phyloP scores from a whole-genome alignment of 2,797 vertebrate species.

The Sebastes iracundus region DNA sequence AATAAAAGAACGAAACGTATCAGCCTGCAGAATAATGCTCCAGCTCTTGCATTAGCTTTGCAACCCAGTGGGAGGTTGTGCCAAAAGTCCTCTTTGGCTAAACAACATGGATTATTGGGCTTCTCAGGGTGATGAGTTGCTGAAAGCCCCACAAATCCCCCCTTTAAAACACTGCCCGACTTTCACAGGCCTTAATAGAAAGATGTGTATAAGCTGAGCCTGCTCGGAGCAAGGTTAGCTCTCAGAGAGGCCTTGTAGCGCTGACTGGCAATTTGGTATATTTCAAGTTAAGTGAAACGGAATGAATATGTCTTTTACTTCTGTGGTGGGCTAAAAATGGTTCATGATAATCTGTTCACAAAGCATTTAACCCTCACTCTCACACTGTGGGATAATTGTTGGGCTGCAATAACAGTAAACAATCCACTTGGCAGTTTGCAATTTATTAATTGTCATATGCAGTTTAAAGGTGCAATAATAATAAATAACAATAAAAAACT shows the following conservation, averaged over 20 bases:
- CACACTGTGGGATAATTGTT: not conserved
- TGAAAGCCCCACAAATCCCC: constrained; percentile 51
- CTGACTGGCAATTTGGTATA: constrained; percentile 13
- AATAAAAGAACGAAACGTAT: constrained; percentile 46
- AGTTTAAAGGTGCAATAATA: not conserved
- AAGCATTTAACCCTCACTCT: not conserved
- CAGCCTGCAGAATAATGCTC: constrained; percentile 49
- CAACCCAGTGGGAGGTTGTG: constrained; percentile 44
- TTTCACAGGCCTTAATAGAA: constrained; percentile 52
- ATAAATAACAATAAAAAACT: too few relatives aligned
- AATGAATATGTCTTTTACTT: constrained; percentile 3
- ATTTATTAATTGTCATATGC: not conserved
- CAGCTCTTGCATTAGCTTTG: constrained; percentile 49
- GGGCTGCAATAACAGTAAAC: not conserved
- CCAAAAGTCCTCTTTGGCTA: constrained; percentile 67
- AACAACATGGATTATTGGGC: constrained; percentile 71
- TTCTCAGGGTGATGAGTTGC: constrained; percentile 64
- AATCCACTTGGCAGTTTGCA: not conserved
- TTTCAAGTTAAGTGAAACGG: constrained; percentile 4
- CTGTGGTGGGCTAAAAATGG: not conserved
- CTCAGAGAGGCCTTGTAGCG: not conserved
- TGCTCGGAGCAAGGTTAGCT: constrained; percentile 39
- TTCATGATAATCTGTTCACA: not conserved
- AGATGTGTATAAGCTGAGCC: constrained; percentile 38
- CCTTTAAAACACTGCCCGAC: constrained; percentile 44